Evolutionary conservation across 2,888 invertebrate genomes (phyloP).

Genomic region (Drosophila diplacantha): DNA sequence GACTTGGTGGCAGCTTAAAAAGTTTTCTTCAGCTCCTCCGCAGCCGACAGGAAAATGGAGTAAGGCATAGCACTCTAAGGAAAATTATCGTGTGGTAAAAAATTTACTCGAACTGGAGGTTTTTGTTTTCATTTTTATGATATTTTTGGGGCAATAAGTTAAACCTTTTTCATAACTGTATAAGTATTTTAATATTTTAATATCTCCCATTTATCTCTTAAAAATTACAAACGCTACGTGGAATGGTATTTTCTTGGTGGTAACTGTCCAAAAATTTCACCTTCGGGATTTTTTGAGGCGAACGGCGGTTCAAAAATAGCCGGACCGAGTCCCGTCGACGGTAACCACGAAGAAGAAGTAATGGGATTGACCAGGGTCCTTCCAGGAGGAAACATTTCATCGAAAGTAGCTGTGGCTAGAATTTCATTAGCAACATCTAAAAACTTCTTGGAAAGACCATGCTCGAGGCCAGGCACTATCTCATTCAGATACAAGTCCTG

Average conservation of each 20-base stretch:
- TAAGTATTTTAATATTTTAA: too few species aligned
- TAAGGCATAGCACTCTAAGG: conserved; percentile 67
- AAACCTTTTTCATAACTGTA: background rate
- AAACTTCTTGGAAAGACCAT: conserved; percentile 75
- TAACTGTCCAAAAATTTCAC: conserved; percentile 51
- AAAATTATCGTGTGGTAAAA: conserved; percentile 52
- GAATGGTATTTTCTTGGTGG: conserved; percentile 24
- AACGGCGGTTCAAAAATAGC: conserved; percentile 51
- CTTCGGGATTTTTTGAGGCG: conserved; percentile 46
- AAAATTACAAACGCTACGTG: background rate
- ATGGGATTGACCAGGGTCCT: conserved; percentile 58
- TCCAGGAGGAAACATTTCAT: conserved; percentile 77
- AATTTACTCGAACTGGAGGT: background rate
- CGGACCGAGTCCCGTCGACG: conserved; percentile 37
- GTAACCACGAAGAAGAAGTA: conserved; percentile 38
- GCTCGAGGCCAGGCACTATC: conserved; percentile 77
- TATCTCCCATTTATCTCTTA: background rate
- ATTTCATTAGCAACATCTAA: conserved; percentile 76
- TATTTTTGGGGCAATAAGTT: background rate
- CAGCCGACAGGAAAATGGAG: conserved; percentile 62
- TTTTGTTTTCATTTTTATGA: background rate
- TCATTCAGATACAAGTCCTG: conserved; percentile 76
- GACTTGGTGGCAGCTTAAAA: conserved; percentile 75
- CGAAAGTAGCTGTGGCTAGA: conserved; percentile 75
- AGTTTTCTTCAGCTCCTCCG: conserved; percentile 57